These are phyloP conservation scores for Brenthis hecate DNA, from an alignment of 2,888 invertebrate species.

Conservation along the genomic window DNA sequence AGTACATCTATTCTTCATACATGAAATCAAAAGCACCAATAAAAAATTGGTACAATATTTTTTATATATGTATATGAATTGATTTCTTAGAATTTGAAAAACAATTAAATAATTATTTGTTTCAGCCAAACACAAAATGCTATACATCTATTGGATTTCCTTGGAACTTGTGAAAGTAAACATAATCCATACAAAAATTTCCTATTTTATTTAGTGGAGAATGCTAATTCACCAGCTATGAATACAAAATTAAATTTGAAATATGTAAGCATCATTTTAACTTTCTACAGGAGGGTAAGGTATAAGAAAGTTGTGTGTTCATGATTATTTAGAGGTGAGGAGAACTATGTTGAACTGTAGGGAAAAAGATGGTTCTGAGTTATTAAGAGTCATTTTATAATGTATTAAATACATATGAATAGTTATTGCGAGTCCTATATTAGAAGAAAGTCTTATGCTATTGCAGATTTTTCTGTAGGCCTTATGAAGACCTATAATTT, in stretches of 20 bases:
- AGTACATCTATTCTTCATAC: slow-evolving; percentile 53
- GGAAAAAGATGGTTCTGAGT: not conserved
- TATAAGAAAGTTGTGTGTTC: slow-evolving; percentile 7
- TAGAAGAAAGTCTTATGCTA: too few relatives aligned
- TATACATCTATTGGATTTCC: slow-evolving; percentile 52
- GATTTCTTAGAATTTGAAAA: not conserved
- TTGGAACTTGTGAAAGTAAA: slow-evolving; percentile 44
- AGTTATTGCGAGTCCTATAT: too few relatives aligned
- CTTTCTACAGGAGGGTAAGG: slow-evolving; percentile 1
- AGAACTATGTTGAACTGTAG: not conserved
- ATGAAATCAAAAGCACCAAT: slow-evolving; percentile 53
- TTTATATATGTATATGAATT: slow-evolving; percentile 8
- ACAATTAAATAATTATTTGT: slow-evolving; percentile 9
- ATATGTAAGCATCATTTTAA: slow-evolving; percentile 50
- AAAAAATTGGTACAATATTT: slow-evolving; percentile 51
- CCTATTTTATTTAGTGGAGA: slow-evolving; percentile 46
- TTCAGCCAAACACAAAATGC: slow-evolving; percentile 58
- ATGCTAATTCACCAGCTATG: slow-evolving; percentile 44
- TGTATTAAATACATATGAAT: not conserved
- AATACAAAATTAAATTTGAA: slow-evolving; percentile 47
- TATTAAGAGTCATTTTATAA: not conserved
- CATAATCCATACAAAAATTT: slow-evolving; percentile 50
- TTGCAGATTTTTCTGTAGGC: too few relatives aligned
- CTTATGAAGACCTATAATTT: not conserved
- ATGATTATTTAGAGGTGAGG: not conserved